These are phyloP conservation scores for Villa cingulata DNA, from an alignment of 2,888 invertebrate genomes.

Conservation along the genomic window DNA sequence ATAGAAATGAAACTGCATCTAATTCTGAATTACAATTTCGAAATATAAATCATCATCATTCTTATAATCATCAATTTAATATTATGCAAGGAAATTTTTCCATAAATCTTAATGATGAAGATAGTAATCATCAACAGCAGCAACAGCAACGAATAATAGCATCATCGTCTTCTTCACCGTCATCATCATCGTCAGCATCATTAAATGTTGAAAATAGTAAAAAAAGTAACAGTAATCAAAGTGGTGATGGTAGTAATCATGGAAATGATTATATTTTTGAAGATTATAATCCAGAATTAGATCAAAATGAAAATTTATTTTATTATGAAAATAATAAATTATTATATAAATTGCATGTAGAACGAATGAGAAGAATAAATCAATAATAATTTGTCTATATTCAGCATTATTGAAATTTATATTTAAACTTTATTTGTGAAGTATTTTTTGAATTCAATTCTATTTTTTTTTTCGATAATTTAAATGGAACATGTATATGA, in stretches of 20 bases:
- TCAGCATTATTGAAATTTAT: too few relatives aligned
- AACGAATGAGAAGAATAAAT: conserved; percentile 51
- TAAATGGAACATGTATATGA: too few relatives aligned
- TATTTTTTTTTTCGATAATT: too few relatives aligned
- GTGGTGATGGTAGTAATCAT: neutral
- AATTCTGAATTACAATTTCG: conserved; percentile 18
- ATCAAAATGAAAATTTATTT: conserved; percentile 63
- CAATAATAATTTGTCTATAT: conserved; percentile 1
- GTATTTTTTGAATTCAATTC: too few relatives aligned
- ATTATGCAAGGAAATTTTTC: neutral
- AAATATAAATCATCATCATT: too few relatives aligned
- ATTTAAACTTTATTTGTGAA: too few relatives aligned
- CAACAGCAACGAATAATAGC: conserved; percentile 16
- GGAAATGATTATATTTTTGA: conserved; percentile 10
- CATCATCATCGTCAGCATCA: too few relatives aligned
- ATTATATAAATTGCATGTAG: conserved; percentile 70
- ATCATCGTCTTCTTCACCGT: neutral
- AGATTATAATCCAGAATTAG: conserved; percentile 61
- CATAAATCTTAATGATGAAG: conserved; percentile 5
- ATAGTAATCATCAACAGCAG: conserved; percentile 19
- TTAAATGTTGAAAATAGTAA: too few relatives aligned
- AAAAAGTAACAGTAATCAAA: too few relatives aligned
- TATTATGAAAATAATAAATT: conserved; percentile 78
- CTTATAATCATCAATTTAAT: too few relatives aligned
- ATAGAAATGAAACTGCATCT: conserved; percentile 3